phyloP scores from a whole-genome alignment of 1,140 invertebrate genomes.

The Aphelinus certus region DNA sequence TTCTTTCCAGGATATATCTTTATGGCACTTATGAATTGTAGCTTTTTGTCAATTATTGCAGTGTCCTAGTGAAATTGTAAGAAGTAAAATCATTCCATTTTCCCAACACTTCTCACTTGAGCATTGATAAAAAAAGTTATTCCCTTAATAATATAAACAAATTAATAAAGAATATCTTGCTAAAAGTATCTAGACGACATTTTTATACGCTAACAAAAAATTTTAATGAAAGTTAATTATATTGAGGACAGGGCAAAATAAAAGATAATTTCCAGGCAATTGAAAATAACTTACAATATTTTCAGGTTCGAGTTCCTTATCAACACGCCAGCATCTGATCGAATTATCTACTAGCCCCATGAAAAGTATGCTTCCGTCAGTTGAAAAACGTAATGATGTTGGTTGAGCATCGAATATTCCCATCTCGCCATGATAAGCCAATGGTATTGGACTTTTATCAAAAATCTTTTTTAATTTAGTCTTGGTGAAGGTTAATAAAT shows the following conservation, averaged over 20 bases:
- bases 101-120: background rate
- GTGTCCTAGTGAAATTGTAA: background rate
- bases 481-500: background rate
- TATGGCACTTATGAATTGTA: constrained; percentile 4
- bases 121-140: background rate
- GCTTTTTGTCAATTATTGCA: constrained; percentile 1
- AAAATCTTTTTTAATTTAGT: no score
- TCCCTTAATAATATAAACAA: background rate
- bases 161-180: no score
- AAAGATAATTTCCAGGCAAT: no score
- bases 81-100: background rate
- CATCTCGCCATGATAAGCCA: no score
- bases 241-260: no score
- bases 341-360: background rate
- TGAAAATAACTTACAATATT: no score
- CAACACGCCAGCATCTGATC: background rate
- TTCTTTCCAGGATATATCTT: background rate
- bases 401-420: background rate
- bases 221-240: no score
- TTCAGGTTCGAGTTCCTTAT: no score
- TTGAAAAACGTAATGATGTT: background rate
- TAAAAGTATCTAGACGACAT: no score
- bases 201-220: no score
- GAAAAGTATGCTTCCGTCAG: background rate
- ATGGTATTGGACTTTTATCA: no score